Conservation (phyloP, 1,140 invertebrate genomes). For the Macrobrachium nipponense region DNA sequence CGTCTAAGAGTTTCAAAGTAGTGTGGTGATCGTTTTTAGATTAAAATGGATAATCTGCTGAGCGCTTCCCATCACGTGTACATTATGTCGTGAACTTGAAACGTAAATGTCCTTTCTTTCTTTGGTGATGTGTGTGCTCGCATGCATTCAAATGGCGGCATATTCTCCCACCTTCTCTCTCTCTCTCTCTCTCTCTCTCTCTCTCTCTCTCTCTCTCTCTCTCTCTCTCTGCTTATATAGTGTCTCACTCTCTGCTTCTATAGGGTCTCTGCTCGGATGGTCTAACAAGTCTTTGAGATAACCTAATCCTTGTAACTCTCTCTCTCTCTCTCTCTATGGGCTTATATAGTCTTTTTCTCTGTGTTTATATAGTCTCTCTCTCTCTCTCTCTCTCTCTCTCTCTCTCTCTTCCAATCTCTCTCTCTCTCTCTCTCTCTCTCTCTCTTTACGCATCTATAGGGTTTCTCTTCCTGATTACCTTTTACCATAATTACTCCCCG, state of each 20-base stretch:
- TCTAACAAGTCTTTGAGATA: no score
- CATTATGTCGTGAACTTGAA: no score
- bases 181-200: slow-evolving; percentile 25
- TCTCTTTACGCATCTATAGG: neutral
- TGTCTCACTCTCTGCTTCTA: neutral
- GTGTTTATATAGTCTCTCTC: neutral
- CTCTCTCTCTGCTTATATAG: slow-evolving; percentile 36
- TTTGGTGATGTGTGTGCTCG: no score
- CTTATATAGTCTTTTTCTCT: slow-evolving; percentile 19
- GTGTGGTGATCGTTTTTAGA: no score
- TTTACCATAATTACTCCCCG: no score
- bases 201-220: slow-evolving; percentile 44
- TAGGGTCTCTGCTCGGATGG: no score
- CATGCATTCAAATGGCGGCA: no score
- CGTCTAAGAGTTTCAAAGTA: no score
- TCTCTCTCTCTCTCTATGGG: slow-evolving; percentile 37
- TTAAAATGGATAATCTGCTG: no score
- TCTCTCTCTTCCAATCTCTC: neutral
- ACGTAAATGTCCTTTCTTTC: no score
- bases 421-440: slow-evolving; percentile 27
- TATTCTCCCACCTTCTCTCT: slow-evolving; percentile 10
- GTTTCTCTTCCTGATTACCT: no score
- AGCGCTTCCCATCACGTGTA: no score
- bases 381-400: slow-evolving; percentile 14
- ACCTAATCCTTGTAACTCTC: slow-evolving; percentile 26